These are phyloP conservation scores for Todiramphus chloris DNA, from an alignment of 2,113 vertebrate genomes.

Conservation along the genomic window DNA sequence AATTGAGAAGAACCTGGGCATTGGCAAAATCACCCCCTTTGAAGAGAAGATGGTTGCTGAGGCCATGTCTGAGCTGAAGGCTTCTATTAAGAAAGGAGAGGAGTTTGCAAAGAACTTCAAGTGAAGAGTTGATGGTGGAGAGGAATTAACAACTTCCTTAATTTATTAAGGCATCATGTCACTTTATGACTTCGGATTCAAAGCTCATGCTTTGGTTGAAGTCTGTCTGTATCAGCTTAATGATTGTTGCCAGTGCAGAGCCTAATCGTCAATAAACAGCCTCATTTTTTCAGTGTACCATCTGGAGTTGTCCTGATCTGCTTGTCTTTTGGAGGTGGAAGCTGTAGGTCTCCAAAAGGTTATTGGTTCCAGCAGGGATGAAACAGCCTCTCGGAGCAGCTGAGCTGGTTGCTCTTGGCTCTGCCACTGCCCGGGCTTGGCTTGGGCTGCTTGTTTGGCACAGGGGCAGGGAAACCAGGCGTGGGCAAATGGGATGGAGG, in stretches of 20 bases:
- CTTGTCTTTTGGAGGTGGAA: background rate
- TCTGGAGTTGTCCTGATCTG: background rate
- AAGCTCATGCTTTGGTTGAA: conserved; percentile 9
- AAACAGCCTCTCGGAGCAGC: background rate
- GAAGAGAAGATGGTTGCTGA: conserved; percentile 93
- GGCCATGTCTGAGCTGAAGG: conserved; percentile 88
- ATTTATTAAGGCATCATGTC: conserved; percentile 78
- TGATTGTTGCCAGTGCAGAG: background rate
- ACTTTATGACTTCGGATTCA: conserved; percentile 38
- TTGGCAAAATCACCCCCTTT: conserved; percentile 89
- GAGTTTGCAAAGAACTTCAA: conserved; percentile 93
- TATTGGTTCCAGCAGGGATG: background rate
- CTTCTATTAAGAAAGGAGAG: conserved; percentile 97
- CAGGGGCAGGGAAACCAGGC: background rate
- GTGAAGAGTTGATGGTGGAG: conserved; percentile 58
- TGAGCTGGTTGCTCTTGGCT: background rate
- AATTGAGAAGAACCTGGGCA: conserved; percentile 95
- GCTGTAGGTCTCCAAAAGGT: background rate
- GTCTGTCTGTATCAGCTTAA: conserved; percentile 8
- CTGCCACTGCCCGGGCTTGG: background rate
- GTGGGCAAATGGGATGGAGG: background rate
- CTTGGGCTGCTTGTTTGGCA: background rate
- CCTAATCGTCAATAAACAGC: conserved; percentile 59
- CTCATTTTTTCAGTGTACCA: conserved; percentile 61
- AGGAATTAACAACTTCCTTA: conserved; percentile 57